These are phyloP conservation scores for Propithecus coquereli DNA, from an alignment of 2,113 vertebrate genomes.

Conservation along the genomic window DNA sequence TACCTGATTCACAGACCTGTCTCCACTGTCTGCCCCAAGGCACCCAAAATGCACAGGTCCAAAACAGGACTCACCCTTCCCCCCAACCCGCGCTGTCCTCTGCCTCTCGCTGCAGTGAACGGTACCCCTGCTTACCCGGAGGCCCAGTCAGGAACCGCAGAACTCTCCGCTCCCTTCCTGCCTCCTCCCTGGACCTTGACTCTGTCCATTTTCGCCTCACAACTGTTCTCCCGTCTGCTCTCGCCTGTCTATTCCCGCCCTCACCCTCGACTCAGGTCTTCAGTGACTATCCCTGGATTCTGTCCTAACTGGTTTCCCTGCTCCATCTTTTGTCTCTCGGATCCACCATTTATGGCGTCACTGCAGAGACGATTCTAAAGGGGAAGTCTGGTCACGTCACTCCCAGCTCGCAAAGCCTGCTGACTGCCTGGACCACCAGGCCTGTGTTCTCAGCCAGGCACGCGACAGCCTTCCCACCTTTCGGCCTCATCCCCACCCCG, in stretches of 20 bases:
- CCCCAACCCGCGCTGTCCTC: too few relatives aligned
- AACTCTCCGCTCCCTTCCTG: neutral
- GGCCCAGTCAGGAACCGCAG: neutral
- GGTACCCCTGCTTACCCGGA: too few relatives aligned
- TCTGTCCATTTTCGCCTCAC: neutral
- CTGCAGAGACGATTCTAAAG: neutral
- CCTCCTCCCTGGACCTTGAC: fast-evolving
- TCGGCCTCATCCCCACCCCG: neutral
- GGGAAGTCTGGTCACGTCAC: neutral
- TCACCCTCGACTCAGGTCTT: neutral
- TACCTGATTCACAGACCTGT: neutral
- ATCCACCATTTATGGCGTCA: neutral
- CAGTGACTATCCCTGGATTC: neutral
- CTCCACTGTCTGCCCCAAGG: neutral
- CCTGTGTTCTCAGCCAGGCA: neutral
- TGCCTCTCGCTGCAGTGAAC: neutral
- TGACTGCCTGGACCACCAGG: neutral
- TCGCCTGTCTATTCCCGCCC: neutral
- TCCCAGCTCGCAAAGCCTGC: neutral
- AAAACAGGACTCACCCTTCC: neutral
- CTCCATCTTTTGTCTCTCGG: neutral
- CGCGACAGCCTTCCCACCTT: neutral
- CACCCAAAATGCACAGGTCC: neutral
- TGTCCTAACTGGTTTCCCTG: neutral
- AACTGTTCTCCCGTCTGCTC: too few relatives aligned